These are phyloP conservation scores for Naja naja DNA, from an alignment of 2,113 vertebrate species.

Conservation along the genomic window DNA sequence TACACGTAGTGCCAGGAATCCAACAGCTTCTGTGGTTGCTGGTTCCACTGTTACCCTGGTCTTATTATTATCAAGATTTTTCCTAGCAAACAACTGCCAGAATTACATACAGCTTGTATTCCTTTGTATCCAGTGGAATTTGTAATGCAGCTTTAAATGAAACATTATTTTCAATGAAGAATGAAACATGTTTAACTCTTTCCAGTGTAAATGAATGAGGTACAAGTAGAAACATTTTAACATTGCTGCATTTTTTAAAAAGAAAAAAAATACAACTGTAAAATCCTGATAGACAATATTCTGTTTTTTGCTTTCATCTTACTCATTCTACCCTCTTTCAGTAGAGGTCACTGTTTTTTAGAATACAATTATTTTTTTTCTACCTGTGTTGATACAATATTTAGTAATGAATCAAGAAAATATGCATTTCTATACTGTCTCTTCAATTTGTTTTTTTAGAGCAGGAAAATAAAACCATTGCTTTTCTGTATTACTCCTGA, in stretches of 20 bases:
- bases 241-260: neutral
- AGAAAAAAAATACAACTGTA: neutral
- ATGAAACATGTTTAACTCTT: neutral
- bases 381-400: neutral
- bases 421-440: neutral
- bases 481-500: neutral
- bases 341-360: constrained; percentile 3
- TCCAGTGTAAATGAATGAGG: neutral
- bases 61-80: neutral
- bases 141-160: neutral
- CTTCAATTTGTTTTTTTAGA: neutral
- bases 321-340: neutral
- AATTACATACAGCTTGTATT: neutral
- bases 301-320: neutral
- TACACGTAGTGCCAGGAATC: neutral
- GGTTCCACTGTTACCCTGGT: neutral
- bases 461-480: neutral
- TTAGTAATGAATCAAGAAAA: neutral
- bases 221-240: neutral
- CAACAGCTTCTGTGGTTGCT: neutral
- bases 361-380: neutral
- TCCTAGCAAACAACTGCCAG: neutral
- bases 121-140: neutral
- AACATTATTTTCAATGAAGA: neutral
- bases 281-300: neutral